Conservation (phyloP, 2,888 invertebrate genomes). For the Trisateles emortualis region DNA sequence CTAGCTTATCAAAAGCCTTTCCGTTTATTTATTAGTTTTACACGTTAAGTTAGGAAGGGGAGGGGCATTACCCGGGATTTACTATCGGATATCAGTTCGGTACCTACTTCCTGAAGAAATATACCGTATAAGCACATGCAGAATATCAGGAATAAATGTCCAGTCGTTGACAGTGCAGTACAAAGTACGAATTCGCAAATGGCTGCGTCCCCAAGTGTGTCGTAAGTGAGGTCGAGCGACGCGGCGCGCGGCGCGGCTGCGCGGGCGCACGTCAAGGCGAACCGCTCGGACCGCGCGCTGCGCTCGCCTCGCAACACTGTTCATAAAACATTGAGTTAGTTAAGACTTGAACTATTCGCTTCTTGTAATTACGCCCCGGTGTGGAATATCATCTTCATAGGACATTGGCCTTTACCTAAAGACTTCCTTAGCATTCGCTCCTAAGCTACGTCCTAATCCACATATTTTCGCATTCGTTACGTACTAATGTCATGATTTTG, state of each 20-base stretch:
- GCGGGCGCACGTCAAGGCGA: conserved; percentile 59
- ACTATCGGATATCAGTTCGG: too few species aligned
- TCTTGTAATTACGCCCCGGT: not conserved
- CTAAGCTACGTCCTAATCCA: too few species aligned
- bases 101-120: too few species aligned
- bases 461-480: too few species aligned
- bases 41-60: too few species aligned
- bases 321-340: conserved; percentile 10
- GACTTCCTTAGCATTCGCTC: too few species aligned
- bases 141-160: conserved; percentile 4
- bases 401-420: too few species aligned
- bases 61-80: too few species aligned
- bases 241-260: conserved; percentile 25
- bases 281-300: conserved; percentile 39
- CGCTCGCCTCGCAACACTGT: not conserved
- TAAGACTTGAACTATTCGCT: not conserved
- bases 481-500: too few species aligned
- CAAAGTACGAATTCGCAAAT: conserved; percentile 37
- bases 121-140: not conserved
- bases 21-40: not conserved
- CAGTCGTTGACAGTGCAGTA: conserved; percentile 20
- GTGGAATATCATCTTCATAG: too few species aligned
- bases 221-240: conserved; percentile 40
- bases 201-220: conserved; percentile 43
- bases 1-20: not conserved